A percentile compares a stretch with the other conserved stretches of the same genome.
Conservation (phyloP, 2,797 vertebrate genomes). For the Pipistrellus pygmaeus region DNA sequence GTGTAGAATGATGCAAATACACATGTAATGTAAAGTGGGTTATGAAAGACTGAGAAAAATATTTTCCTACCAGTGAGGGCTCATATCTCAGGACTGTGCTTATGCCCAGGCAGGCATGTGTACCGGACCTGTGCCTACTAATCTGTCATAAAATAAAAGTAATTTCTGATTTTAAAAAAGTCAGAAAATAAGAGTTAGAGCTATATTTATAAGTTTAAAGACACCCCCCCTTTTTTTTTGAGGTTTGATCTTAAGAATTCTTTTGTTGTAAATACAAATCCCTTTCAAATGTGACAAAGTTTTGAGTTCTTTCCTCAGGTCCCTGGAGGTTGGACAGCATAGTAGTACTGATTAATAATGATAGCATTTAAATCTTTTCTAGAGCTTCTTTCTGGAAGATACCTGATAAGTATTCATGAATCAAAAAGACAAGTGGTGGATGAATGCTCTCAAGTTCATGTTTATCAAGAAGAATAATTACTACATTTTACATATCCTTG, state of each 20-base stretch:
- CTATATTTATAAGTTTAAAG: background rate
- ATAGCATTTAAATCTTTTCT: slow-evolving; percentile 12
- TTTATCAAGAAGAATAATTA: slow-evolving; percentile 78
- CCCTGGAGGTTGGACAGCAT: background rate
- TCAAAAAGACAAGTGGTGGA: slow-evolving; percentile 69
- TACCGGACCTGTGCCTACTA: background rate
- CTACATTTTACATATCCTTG: slow-evolving; percentile 77
- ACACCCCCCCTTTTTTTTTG: background rate
- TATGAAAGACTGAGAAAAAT: background rate
- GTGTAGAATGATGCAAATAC: background rate
- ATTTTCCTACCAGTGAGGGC: background rate
- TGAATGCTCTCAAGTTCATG: slow-evolving; percentile 69
- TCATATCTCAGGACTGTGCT: background rate
- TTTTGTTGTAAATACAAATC: background rate
- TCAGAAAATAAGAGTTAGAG: background rate
- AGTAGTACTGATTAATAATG: background rate
- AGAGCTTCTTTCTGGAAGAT: slow-evolving; percentile 54
- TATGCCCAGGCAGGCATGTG: background rate
- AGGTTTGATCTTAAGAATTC: background rate
- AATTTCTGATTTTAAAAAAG: background rate
- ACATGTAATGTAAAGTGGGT: background rate
- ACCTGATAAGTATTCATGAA: slow-evolving; percentile 67
- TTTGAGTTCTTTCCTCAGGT: background rate
- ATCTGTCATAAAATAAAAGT: background rate
- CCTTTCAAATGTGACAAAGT: slow-evolving; percentile 17